These are phyloP conservation scores for Oncorhynchus mykiss DNA, from an alignment of 2,113 vertebrate species.

Conservation along the genomic window DNA sequence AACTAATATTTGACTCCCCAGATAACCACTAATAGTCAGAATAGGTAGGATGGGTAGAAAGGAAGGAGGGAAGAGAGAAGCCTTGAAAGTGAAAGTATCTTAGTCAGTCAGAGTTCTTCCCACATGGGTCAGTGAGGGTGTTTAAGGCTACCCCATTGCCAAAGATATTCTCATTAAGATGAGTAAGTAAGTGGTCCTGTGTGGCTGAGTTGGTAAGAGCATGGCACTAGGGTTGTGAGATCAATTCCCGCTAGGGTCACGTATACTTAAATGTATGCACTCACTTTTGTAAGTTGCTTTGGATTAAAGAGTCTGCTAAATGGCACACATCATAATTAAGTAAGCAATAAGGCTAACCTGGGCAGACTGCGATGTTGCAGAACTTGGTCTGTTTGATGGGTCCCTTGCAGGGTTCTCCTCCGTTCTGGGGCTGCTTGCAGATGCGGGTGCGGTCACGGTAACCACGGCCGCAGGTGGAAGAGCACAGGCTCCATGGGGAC, in stretches of 20 bases:
- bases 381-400: slow-evolving; percentile 92
- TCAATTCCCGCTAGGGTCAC: too few relatives aligned
- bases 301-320: neutral
- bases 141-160: too few relatives aligned
- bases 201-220: too few relatives aligned
- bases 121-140: neutral
- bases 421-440: slow-evolving; percentile 88
- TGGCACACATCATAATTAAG: neutral
- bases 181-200: too few relatives aligned
- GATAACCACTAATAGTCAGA: neutral
- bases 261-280: too few relatives aligned
- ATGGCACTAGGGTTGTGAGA: too few relatives aligned
- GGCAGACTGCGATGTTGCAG: slow-evolving; percentile 98
- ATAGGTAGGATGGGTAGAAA: neutral
- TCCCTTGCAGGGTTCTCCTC: slow-evolving; percentile 89
- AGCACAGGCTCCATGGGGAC: slow-evolving; percentile 98
- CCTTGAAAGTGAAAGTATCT: neutral
- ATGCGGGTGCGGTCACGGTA: slow-evolving; percentile 89
- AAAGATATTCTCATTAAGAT: too few relatives aligned
- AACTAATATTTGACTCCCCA: slow-evolving; percentile 27
- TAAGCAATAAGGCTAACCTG: slow-evolving; percentile 74
- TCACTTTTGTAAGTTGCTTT: neutral
- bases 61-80: neutral
- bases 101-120: neutral
- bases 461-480: slow-evolving; percentile 93